Base-by-base conservation (phyloP, 2,797 vertebrate species). In the Cynodonichthys magdalenae region DNA sequence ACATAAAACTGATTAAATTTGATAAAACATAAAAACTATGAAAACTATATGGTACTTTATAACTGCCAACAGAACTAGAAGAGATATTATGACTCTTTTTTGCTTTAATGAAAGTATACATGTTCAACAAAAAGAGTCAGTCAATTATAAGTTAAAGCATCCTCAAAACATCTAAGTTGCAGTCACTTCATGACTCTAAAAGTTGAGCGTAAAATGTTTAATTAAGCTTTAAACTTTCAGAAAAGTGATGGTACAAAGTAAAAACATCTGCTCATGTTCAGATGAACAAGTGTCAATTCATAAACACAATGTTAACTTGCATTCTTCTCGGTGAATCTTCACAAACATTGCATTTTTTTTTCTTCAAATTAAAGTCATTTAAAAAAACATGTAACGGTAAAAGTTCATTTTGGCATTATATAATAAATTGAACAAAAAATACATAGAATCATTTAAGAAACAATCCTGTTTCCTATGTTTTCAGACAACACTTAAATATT, bases 401-500 rank as follows among this genome's bases (percentile, higher is more conserved):
- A 60, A 57, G 42, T 66, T 77, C 46, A 64, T 42, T 52, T 65
- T 52, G 48, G 64, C 41, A 20, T 63, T 59, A 59, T 42, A 72
- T 36, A 58, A 53, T 41, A 49, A 70, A 27, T 44, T 69, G 51
- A 45, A 65, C 56, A 66, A 24, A 68, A 70, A 76, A 53, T 57
- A 50, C 10, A 56, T 28, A 11, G 1, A 63, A 57, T 75, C 59
- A 73, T 72, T 49, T 18, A 48, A 71, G 52, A 67, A 75, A 66
- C 56, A 71, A 71, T 59, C 74, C 77, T 80, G 75, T 69, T 52
- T 78, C 28, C 36, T 11, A 67, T 54, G 64, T 75, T 70, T 85
- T 86, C 79, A 83, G 79, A 76, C 75, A 57, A 71, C 71, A 80
- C 17, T 61, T 59, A 81, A 77, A 68, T 20, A 51, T 53, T 66